Percentiles rank a stretch among this genome's conserved stretches.
phyloP scores from a whole-genome alignment of 1,140 invertebrate species.

The Apis mellifera region DNA sequence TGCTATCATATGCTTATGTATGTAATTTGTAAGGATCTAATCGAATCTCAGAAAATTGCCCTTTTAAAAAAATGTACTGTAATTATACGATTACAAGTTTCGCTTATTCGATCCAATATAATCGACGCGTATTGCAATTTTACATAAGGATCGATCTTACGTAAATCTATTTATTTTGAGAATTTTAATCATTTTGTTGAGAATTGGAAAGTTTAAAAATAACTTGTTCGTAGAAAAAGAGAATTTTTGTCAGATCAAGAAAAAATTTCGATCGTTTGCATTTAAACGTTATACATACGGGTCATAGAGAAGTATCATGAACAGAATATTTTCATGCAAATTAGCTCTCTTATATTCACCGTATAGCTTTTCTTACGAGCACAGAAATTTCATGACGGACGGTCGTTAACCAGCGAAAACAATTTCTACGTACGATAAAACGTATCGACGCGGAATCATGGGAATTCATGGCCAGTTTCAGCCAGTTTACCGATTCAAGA shows the following conservation, averaged over 20 bases:
- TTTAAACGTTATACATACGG: neutral
- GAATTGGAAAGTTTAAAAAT: neutral
- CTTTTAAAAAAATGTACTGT: neutral
- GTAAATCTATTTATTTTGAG: neutral
- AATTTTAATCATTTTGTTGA: neutral
- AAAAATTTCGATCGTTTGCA: constrained; percentile 9
- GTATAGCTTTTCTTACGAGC: neutral
- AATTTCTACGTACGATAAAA: constrained; percentile 57
- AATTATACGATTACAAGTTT: neutral
- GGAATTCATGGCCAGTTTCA: constrained; percentile 49
- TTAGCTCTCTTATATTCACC: neutral
- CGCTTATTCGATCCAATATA: neutral
- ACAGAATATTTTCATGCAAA: constrained; percentile 30
- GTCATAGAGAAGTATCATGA: neutral
- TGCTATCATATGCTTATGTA: neutral
- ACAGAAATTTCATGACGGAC: constrained; percentile 42
- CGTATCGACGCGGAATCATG: constrained; percentile 53
- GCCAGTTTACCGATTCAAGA: constrained; percentile 47
- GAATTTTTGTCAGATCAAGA: neutral
- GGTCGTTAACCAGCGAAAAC: constrained; percentile 46
- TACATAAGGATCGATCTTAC: too few species aligned
- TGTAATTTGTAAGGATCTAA: neutral
- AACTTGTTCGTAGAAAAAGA: neutral
- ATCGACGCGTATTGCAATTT: neutral
- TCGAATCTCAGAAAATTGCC: neutral